These are phyloP conservation scores for Patiria miniata DNA, from an alignment of 35 echinoderm and acorn worm genomes.

Conservation along the genomic window DNA sequence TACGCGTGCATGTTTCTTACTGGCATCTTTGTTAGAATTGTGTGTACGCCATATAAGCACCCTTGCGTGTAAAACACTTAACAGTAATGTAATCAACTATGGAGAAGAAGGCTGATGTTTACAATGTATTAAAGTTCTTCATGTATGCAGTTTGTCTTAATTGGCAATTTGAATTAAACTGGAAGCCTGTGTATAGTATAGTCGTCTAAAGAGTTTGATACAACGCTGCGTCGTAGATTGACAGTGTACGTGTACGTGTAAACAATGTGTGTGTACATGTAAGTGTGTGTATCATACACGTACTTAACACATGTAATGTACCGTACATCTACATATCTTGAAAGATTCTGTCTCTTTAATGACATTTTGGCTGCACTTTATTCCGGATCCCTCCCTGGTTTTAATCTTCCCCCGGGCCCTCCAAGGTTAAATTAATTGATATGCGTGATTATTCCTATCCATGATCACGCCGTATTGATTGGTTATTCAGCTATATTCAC, in stretches of 20 bases:
- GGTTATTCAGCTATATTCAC: slow-evolving; percentile 17
- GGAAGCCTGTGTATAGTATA: too few species aligned
- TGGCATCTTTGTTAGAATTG: too few species aligned
- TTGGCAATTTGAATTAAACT: too few species aligned
- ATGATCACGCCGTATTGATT: slow-evolving; percentile 24
- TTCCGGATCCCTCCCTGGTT: background rate
- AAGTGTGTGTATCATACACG: background rate
- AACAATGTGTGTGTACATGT: background rate
- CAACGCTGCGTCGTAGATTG: background rate
- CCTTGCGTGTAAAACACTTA: too few species aligned
- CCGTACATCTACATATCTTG: background rate
- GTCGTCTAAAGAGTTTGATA: background rate
- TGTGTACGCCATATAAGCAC: too few species aligned
- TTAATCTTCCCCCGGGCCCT: background rate
- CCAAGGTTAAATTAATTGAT: slow-evolving; percentile 34
- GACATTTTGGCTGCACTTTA: background rate
- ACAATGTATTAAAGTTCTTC: too few species aligned
- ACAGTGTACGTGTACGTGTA: background rate
- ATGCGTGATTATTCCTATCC: background rate
- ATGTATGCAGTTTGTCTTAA: too few species aligned
- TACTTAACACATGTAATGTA: background rate
- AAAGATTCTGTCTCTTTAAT: background rate
- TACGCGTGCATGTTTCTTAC: too few species aligned
- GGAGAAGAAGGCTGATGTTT: too few species aligned
- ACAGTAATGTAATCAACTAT: too few species aligned